These are phyloP conservation scores for Sylvicola fuscatus DNA, from an alignment of 2,888 invertebrate species.

Conservation along the genomic window DNA sequence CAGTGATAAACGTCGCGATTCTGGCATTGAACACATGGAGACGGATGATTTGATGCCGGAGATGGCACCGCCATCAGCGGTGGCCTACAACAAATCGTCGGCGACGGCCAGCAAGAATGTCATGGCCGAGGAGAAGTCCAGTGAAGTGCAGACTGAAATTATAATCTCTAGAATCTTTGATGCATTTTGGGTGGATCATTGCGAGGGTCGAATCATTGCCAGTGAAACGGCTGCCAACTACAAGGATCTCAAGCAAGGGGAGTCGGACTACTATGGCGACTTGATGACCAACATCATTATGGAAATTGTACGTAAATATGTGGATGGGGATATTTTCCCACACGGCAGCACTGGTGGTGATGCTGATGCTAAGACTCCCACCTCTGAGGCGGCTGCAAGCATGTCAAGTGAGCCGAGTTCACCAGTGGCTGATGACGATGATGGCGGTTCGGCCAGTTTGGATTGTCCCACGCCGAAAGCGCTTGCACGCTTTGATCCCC, in stretches of 20 bases:
- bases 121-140: too few relatives aligned
- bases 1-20: constrained; percentile 28
- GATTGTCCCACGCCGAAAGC: constrained; percentile 11
- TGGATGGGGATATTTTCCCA: too few relatives aligned
- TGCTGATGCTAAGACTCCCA: not conserved
- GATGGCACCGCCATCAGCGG: constrained; percentile 22
- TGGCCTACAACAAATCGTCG: too few relatives aligned
- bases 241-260: constrained; percentile 17
- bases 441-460: not conserved
- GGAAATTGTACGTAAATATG: constrained; percentile 38
- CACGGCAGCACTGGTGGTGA: not conserved
- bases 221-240: constrained; percentile 33
- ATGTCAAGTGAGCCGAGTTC: not conserved
- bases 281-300: constrained; percentile 42
- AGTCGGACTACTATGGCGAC: constrained; percentile 24
- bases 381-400: not conserved
- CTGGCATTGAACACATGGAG: constrained; percentile 59
- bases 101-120: too few relatives aligned
- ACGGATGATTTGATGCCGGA: constrained; percentile 15
- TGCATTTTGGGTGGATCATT: constrained; percentile 45
- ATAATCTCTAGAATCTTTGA: constrained; percentile 48
- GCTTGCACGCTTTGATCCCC: constrained; percentile 11
- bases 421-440: constrained; percentile 1
- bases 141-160: constrained; percentile 29
- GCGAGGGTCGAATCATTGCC: constrained; percentile 34